phyloP scores from a whole-genome alignment of 2,888 invertebrate genomes.

The Priocnemis perturbator region DNA sequence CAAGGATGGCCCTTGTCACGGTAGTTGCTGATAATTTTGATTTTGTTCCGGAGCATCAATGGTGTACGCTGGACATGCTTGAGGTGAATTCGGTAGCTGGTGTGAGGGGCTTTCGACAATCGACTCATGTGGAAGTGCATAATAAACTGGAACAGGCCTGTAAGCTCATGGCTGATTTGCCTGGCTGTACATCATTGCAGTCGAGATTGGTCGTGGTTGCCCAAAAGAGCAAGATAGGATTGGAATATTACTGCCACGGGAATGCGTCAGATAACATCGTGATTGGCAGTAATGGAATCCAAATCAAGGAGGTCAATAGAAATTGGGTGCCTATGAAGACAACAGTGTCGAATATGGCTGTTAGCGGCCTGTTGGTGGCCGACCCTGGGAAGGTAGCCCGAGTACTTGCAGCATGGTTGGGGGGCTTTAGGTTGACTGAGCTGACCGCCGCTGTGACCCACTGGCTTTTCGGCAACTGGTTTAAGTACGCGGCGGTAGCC shows the following conservation, averaged over 20 bases:
- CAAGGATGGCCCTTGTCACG: neutral
- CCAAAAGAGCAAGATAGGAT: neutral
- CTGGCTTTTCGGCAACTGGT: neutral
- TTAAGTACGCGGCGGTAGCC: neutral
- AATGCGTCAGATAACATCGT: neutral
- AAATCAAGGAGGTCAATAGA: neutral
- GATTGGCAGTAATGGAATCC: neutral
- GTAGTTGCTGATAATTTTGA: neutral
- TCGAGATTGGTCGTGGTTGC: neutral
- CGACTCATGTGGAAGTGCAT: neutral
- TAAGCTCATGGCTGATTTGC: neutral
- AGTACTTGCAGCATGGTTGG: neutral
- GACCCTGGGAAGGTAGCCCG: neutral
- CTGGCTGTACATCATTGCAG: neutral
- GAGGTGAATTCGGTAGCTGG: neutral
- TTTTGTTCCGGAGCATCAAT: neutral
- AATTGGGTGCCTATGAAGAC: neutral
- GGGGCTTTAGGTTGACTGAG: neutral
- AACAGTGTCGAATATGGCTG: neutral
- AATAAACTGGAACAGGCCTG: neutral
- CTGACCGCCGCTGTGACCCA: neutral
- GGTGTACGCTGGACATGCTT: neutral
- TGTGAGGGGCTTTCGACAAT: neutral
- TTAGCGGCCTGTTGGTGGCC: neutral
- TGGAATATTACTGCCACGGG: neutral